Conservation (phyloP, 2,797 vertebrate genomes). For the Clamator glandarius region DNA sequence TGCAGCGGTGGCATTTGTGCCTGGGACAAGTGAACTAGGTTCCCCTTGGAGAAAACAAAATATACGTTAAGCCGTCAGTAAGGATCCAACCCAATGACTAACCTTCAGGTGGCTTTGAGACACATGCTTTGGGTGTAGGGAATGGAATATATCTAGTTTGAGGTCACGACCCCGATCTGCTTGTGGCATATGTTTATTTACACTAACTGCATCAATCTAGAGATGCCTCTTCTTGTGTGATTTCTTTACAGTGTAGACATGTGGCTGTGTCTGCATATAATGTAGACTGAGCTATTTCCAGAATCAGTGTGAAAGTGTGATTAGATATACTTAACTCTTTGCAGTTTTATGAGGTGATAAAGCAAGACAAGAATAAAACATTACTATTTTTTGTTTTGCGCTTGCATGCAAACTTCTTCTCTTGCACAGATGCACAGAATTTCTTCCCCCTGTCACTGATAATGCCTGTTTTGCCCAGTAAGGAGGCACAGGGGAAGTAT, state of each 20-base stretch:
- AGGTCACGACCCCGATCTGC: background rate
- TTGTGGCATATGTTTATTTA: background rate
- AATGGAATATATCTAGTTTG: background rate
- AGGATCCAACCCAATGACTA: background rate
- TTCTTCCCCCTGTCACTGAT: background rate
- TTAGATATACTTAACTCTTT: background rate
- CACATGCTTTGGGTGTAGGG: rapidly evolving
- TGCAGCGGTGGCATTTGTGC: rapidly evolving
- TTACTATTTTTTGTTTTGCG: background rate
- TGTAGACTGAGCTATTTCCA: background rate
- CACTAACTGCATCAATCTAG: background rate
- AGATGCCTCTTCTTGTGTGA: background rate
- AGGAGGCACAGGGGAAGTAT: background rate
- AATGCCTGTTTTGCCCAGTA: background rate
- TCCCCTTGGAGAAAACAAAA: background rate
- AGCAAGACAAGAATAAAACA: background rate
- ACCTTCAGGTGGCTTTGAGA: background rate
- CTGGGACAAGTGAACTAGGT: background rate
- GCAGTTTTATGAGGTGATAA: background rate
- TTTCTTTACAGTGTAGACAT: background rate
- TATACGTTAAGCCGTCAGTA: background rate
- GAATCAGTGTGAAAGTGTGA: background rate
- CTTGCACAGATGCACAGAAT: background rate
- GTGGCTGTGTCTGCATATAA: no score
- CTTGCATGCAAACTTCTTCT: background rate